Percentiles rank a stretch among this genome's conserved stretches.
Evolutionary conservation across 2,113 vertebrate species (phyloP).

Genomic region (Oncorhynchus mykiss): DNA sequence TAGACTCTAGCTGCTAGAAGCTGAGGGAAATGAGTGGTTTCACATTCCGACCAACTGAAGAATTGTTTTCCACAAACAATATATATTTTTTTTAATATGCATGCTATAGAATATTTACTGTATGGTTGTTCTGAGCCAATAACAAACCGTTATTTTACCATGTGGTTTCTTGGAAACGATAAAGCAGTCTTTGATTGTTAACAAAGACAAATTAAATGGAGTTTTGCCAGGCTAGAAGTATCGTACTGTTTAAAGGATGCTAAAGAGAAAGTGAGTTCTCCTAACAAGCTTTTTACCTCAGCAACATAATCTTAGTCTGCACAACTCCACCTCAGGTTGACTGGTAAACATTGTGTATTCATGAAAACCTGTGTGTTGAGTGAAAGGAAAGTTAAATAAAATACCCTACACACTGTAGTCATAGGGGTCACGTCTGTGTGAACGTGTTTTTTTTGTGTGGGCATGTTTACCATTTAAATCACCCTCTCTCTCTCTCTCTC

Average conservation of each 20-base stretch:
- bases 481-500: not conserved
- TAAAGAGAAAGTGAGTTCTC: not conserved
- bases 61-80: no score
- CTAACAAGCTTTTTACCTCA: not conserved
- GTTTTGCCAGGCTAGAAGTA: not conserved
- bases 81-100: not conserved
- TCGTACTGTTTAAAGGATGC: not conserved
- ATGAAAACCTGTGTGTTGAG: not conserved
- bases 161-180: not conserved
- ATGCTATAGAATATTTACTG: not conserved
- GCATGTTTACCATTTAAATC: constrained; percentile 22
- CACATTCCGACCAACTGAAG: no score
- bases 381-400: no score
- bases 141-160: not conserved
- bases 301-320: not conserved
- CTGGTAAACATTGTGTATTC: not conserved
- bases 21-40: no score
- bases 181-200: not conserved
- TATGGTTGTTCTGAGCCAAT: not conserved
- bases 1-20: no score
- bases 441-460: constrained; percentile 14
- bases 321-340: not conserved
- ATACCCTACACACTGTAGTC: not conserved
- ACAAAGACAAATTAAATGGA: not conserved
- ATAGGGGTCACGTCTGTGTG: not conserved